Evolutionary conservation across 2,113 vertebrate species (phyloP), one percentile per base, ranked within the genome.

Genomic region (Poeciliopsis occidentalis): DNA sequence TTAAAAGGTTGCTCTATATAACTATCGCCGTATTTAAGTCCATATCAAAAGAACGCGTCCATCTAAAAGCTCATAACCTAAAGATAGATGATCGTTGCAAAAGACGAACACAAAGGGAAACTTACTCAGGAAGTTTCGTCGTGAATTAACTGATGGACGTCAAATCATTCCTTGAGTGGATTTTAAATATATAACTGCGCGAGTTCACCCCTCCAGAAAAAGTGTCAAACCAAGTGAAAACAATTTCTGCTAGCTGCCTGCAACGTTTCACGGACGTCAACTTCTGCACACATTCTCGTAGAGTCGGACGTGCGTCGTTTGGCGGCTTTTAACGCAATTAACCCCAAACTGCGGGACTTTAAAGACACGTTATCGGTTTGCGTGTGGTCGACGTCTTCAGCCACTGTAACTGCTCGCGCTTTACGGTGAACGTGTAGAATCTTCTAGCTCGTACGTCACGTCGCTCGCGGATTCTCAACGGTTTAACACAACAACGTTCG

Each of bases 381-480:
- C 0, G 6, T 39, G n/a, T 8, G 4, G 5, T 5, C 4, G 4
- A 22, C 4, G 17, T 2, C 2, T 5, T 37, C 34, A 37, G 0
- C n/a, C 26, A 3, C 60, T 47, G 27, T 4, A 62, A 41, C 31
- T 15, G 54, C 26, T 27, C 39, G 19, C 54, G 54, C 31, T 30
- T 67, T 74, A 32, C 47, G 17, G 27, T 74, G 44, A 29, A 69
- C 65, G 27, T 57, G 61, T 37, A 8, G 27, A 73, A 60, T 64
- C 22, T 75, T 70, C 34, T 68, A 39, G 80, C 64, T 70, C 37
- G 26, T 24, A 64, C 67, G 66, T 64, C 71, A 44, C 71, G 10
- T 44, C 30, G 11, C 32, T 0, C 17, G 3, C 0, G 26, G n/a
- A 71, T 41, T 63, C 68, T 71, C 2, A 71, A 32, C 22, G 22